phyloP scores from a whole-genome alignment of 2,113 vertebrate species.

The Gila orcuttii region DNA sequence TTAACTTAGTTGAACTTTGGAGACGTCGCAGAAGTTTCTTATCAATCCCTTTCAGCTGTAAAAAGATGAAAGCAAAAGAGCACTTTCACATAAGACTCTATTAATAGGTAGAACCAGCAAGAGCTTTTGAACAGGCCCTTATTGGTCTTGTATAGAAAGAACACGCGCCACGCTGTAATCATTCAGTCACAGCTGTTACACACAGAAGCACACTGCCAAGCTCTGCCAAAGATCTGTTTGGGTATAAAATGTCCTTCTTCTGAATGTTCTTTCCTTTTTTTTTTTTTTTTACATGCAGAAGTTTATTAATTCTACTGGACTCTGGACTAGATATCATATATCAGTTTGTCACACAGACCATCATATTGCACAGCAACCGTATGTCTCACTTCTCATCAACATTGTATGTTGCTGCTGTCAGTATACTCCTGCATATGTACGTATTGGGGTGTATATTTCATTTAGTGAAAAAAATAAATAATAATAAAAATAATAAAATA shows the following conservation, averaged over 20 bases:
- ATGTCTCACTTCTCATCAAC: neutral
- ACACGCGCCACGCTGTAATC: neutral
- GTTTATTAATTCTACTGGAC: neutral
- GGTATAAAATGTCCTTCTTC: neutral
- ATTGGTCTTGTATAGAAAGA: constrained; percentile 27
- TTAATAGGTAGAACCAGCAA: constrained; percentile 10
- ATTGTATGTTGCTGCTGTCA: neutral
- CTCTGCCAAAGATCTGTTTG: neutral
- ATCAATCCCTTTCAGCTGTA: neutral
- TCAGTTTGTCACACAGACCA: neutral
- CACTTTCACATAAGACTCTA: neutral
- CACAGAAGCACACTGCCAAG: constrained; percentile 15
- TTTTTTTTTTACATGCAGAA: neutral
- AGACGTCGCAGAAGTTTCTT: neutral
- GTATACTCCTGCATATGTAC: neutral
- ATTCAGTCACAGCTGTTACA: constrained; percentile 46
- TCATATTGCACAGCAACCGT: neutral
- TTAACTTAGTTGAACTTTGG: constrained; percentile 8
- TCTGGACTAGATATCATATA: neutral
- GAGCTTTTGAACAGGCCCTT: constrained; percentile 20
- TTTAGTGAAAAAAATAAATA: too few relatives aligned
- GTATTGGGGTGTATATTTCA: neutral
- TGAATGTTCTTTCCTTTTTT: neutral
- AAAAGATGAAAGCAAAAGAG: neutral
- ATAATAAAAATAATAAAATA: too few relatives aligned